Base-by-base conservation (phyloP, 2,888 invertebrate species). In the Leptopilina myrica region DNA sequence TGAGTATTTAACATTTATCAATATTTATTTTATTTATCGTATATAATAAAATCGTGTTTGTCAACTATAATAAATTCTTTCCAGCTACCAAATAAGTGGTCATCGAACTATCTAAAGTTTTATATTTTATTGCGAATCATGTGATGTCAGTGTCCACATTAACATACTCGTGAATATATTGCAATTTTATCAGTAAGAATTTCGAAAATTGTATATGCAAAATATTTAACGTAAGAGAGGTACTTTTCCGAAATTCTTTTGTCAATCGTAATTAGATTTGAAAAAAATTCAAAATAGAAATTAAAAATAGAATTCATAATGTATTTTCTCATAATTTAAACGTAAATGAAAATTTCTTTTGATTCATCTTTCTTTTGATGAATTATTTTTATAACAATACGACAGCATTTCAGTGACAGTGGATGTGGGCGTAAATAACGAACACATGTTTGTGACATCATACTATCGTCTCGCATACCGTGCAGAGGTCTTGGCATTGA, bases 381-480 rank as follows among this genome's bases (percentile, higher is more conserved):
- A 49, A 12, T 46, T 67, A 49, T 69, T 26, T 49, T 12, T 49
- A 49, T 49, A 49, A 49, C 49, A 49, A 20, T 69, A 69, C 6
- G 12, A 49, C 49, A 46, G 53, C 1, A 5, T 20, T 26, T 14
- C 69, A 26, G 26, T 49, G 20, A 53, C 12, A 49, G 20, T 20
- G 6, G 6, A 15, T 46, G 69, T 69, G 14, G 69, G 53, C 53
- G 69, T 53, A 14, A 49, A 46, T 69, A 53, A 26, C 26, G 53
- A 53, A 69, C 53, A 69, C 53, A 69, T 26, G 26, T 69, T 49
- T 69, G 67, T 69, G 49, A 69, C 67, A 69, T 69, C 67, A 69
- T 69, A 69, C 49, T 69, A 14, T 53, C 69, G 49, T 69, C 69
- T 53, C 69, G 69, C 53, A 53, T 53, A 49, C 69, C n/a, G 20